Conservation (phyloP, 2,888 invertebrate species). For the Meliscaeva auricollis region DNA sequence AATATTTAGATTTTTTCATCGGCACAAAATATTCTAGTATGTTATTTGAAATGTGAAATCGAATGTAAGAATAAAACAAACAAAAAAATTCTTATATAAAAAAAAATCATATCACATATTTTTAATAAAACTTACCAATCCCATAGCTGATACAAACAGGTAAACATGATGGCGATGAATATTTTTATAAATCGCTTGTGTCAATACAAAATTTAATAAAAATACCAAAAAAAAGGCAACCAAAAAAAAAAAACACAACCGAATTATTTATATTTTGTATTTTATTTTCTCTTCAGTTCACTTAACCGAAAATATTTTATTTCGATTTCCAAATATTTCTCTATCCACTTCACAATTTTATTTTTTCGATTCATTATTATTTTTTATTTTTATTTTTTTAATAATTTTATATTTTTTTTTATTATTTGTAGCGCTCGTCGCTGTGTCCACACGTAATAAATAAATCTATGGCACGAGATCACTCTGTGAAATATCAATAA, state of each 20-base stretch:
- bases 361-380: slow-evolving; percentile 49
- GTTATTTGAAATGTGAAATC: too few species aligned
- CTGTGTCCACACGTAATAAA: slow-evolving; percentile 37
- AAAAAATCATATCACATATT: neutral
- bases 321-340: slow-evolving; percentile 59
- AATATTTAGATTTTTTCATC: too few species aligned
- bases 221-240: slow-evolving; percentile 28
- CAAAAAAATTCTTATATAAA: neutral
- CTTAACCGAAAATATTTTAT: slow-evolving; percentile 58
- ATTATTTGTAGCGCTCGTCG: neutral
- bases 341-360: slow-evolving; percentile 59
- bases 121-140: slow-evolving; percentile 85
- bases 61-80: neutral
- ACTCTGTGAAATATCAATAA: neutral
- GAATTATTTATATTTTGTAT: neutral
- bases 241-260: neutral
- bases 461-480: too few species aligned
- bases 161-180: slow-evolving; percentile 84
- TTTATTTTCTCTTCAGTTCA: slow-evolving; percentile 51
- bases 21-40: too few species aligned
- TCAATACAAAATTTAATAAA: neutral
- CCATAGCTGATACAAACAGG: slow-evolving; percentile 87
- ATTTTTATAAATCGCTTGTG: slow-evolving; percentile 11
- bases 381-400: slow-evolving; percentile 10
- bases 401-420: slow-evolving; percentile 33